These are phyloP conservation scores for Myopa testacea DNA, from an alignment of 2,888 invertebrate genomes.

Conservation along the genomic window DNA sequence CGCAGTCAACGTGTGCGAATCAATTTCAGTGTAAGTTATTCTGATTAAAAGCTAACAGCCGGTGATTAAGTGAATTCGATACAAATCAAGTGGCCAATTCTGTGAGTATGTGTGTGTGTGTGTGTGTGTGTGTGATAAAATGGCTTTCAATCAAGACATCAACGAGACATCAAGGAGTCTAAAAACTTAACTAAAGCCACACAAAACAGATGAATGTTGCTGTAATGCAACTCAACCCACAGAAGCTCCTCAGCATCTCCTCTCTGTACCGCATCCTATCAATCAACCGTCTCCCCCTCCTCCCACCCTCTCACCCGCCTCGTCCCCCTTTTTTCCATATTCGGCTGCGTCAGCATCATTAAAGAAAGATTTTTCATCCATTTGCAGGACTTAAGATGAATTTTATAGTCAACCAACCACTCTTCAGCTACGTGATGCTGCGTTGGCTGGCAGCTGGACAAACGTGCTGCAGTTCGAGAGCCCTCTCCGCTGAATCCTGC, in stretches of 20 bases:
- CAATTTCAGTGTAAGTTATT: conserved; percentile 38
- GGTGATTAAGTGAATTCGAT: conserved; percentile 40
- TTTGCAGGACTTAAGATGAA: conserved; percentile 38
- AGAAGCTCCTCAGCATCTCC: no score
- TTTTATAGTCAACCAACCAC: conserved; percentile 22
- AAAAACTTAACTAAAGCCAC: no score
- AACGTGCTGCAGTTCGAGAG: conserved; percentile 35
- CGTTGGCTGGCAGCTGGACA: neutral
- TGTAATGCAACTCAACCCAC: no score
- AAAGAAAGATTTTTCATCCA: conserved; percentile 32
- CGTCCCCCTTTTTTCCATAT: neutral
- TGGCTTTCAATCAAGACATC: no score
- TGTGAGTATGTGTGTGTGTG: neutral
- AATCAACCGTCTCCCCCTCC: neutral
- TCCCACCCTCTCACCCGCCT: neutral
- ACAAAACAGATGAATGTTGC: no score
- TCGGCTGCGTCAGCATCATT: conserved; percentile 27
- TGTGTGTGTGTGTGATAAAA: neutral
- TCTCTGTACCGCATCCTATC: no score
- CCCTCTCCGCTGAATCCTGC: neutral
- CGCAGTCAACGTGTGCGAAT: conserved; percentile 24
- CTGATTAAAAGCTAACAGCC: conserved; percentile 39
- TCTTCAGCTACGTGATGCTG: neutral
- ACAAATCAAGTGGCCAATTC: conserved; percentile 43
- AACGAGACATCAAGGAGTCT: no score